phyloP scores from a whole-genome alignment of 2,888 invertebrate species.

The Drosophila macrospina region DNA sequence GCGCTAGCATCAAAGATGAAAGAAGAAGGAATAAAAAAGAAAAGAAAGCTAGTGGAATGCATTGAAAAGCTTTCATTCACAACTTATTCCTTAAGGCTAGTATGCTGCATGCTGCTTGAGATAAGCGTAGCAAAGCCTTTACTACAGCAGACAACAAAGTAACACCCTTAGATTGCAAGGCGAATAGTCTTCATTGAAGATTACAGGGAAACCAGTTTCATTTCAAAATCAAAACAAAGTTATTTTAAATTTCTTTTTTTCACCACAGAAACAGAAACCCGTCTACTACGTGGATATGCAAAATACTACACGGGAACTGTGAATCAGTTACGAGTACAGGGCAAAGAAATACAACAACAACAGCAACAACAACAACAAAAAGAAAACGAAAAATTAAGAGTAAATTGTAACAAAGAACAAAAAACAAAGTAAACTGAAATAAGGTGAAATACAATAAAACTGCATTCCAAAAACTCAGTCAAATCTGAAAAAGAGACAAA shows the following conservation, averaged over 20 bases:
- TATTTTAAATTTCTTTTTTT: conserved; percentile 40
- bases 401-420: conserved; percentile 27
- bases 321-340: conserved; percentile 44
- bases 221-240: conserved; percentile 69
- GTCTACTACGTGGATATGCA: conserved; percentile 57
- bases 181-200: conserved; percentile 48
- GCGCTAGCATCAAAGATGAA: conserved; percentile 11
- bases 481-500: conserved; percentile 57
- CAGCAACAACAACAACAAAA: not conserved
- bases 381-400: conserved; percentile 24
- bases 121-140: not conserved
- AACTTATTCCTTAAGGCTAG: conserved; percentile 24
- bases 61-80: conserved; percentile 29
- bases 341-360: conserved; percentile 20
- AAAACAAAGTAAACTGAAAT: conserved; percentile 51
- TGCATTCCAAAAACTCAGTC: conserved; percentile 77
- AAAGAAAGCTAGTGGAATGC: conserved; percentile 8
- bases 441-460: conserved; percentile 63
- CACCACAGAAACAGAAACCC: conserved; percentile 36
- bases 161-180: conserved; percentile 32
- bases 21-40: conserved; percentile 17
- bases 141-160: conserved; percentile 9
- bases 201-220: conserved; percentile 52
- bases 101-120: conserved; percentile 12
- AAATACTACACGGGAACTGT: conserved; percentile 69